Evolutionary conservation across 2,797 vertebrate species (phyloP).

Genomic region (Mormyrus hasselquistii): DNA sequence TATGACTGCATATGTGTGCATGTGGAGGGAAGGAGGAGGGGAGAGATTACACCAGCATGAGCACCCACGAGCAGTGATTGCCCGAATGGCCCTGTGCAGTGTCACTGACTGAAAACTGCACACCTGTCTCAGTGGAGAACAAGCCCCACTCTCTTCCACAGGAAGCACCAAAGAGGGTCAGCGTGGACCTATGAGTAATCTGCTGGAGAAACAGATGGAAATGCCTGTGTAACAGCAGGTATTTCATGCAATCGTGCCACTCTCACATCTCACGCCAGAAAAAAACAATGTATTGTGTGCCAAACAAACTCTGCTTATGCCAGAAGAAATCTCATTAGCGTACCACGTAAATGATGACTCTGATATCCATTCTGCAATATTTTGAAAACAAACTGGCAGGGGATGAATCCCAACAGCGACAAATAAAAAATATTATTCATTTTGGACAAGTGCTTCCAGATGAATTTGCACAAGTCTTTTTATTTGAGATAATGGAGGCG

Average conservation of each 20-base stretch:
- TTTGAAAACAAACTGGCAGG: neutral
- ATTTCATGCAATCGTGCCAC: neutral
- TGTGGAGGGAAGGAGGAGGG: neutral
- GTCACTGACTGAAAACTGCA: conserved; percentile 35
- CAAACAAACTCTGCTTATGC: neutral
- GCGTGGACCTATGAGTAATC: conserved; percentile 40
- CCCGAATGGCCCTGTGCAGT: conserved; percentile 44
- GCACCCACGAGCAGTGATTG: conserved; percentile 18
- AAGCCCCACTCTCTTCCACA: conserved; percentile 30
- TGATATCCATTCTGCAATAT: neutral
- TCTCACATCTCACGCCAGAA: neutral
- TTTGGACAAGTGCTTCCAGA: neutral
- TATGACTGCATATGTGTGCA: neutral
- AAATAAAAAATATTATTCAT: neutral
- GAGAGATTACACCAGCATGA: neutral
- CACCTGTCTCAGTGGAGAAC: conserved; percentile 39
- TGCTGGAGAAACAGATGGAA: conserved; percentile 22
- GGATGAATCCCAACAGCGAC: neutral
- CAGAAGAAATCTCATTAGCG: neutral
- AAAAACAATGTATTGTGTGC: neutral
- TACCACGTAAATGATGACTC: neutral
- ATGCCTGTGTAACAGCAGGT: neutral
- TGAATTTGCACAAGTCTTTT: neutral
- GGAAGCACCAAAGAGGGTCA: conserved; percentile 31
- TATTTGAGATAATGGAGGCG: neutral